Evolutionary conservation across 1,140 invertebrate genomes (phyloP).

Genomic region (Lepidurus couesii): DNA sequence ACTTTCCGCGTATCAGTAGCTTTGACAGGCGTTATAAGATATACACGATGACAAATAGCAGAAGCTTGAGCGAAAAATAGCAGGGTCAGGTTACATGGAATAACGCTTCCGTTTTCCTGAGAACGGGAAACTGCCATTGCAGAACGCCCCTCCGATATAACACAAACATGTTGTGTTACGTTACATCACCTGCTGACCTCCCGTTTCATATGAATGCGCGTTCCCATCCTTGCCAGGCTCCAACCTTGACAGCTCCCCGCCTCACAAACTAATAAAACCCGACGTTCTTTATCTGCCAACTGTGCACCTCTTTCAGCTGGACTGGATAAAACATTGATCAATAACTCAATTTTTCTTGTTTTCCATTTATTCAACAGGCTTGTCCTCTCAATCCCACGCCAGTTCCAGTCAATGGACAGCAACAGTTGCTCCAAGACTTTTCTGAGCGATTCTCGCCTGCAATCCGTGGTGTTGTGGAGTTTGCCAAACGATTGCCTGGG

Average conservation of each 20-base stretch:
- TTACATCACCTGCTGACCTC: conserved; percentile 14
- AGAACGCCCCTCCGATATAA: background rate
- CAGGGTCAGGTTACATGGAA: no score
- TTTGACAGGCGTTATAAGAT: no score
- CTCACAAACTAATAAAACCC: background rate
- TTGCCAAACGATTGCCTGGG: conserved; percentile 93
- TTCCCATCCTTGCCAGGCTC: conserved; percentile 16
- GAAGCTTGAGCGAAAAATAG: no score
- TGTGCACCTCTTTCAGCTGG: background rate
- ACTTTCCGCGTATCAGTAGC: background rate
- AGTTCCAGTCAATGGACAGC: conserved; percentile 67
- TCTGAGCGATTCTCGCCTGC: conserved; percentile 90
- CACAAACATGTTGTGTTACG: background rate
- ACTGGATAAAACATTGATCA: background rate
- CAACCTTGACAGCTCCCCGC: background rate
- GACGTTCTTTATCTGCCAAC: background rate
- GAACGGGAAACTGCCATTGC: background rate
- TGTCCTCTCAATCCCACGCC: conserved; percentile 92
- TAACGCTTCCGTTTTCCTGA: background rate
- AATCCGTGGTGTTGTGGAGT: conserved; percentile 93
- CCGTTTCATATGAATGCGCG: background rate
- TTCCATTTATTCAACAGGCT: conserved; percentile 62
- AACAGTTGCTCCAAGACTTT: conserved; percentile 76
- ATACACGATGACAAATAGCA: no score
- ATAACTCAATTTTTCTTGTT: conserved; percentile 24